These are phyloP conservation scores for Pelmatolapia mariae DNA, from an alignment of 2,113 vertebrate species.

Conservation along the genomic window DNA sequence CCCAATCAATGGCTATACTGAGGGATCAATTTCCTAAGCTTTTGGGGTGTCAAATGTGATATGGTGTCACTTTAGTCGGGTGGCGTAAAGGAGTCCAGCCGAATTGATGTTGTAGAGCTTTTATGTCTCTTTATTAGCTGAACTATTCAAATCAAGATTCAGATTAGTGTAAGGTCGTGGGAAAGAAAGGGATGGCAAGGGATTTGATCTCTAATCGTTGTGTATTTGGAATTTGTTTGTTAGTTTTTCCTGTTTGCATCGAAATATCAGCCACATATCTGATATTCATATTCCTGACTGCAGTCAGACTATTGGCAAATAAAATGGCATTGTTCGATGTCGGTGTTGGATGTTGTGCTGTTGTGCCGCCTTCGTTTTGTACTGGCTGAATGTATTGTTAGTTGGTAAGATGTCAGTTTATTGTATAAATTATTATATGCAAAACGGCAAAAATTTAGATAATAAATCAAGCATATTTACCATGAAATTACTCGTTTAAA, in stretches of 20 bases:
- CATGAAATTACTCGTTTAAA: neutral
- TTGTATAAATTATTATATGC: neutral
- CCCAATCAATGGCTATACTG: slow-evolving; percentile 55
- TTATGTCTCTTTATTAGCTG: slow-evolving; percentile 8
- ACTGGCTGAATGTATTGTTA: neutral
- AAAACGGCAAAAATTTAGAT: neutral
- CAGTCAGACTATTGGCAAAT: neutral
- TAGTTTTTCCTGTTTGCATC: neutral
- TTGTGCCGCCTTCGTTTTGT: neutral
- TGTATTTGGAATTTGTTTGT: neutral
- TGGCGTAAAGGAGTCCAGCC: neutral
- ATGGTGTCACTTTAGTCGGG: slow-evolving; percentile 20
- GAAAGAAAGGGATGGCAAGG: neutral
- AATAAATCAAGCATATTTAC: neutral
- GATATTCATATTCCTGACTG: neutral
- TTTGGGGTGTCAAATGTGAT: slow-evolving; percentile 52
- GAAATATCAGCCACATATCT: neutral
- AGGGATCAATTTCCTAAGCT: slow-evolving; percentile 54
- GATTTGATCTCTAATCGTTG: neutral
- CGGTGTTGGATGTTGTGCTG: neutral
- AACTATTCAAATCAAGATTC: slow-evolving; percentile 26
- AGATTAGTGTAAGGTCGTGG: neutral
- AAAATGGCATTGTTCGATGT: neutral
- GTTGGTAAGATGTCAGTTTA: neutral
- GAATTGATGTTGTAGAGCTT: slow-evolving; percentile 41